Conservation (phyloP, 2,888 invertebrate genomes). For the Molorchus minor region DNA sequence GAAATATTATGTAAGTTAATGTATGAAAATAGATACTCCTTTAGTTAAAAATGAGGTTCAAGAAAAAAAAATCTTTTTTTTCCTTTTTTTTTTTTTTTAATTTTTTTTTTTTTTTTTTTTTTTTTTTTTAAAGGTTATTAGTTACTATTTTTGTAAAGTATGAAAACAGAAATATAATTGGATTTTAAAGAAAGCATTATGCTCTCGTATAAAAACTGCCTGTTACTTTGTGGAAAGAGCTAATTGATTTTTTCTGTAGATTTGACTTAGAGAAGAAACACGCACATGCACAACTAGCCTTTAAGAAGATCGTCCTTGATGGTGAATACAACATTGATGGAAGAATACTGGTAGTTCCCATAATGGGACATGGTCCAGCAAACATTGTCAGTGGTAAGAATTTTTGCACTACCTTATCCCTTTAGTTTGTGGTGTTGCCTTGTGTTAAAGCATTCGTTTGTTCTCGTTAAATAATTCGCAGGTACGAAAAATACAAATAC, state of each 20-base stretch:
- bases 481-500: background rate
- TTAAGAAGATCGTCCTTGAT: slow-evolving; percentile 13
- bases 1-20: slow-evolving; percentile 17
- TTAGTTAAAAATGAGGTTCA: background rate
- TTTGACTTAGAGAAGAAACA: slow-evolving; percentile 32
- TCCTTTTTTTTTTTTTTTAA: background rate
- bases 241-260: slow-evolving; percentile 42
- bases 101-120: slow-evolving; percentile 22
- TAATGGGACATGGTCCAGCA: slow-evolving; percentile 52
- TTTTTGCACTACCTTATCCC: too few species aligned
- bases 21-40: background rate
- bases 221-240: slow-evolving; percentile 41
- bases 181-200: background rate
- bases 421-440: too few species aligned
- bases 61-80: background rate
- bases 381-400: slow-evolving; percentile 48
- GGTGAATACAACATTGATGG: slow-evolving; percentile 52
- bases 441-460: background rate
- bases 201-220: slow-evolving; percentile 43
- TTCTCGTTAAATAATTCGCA: background rate
- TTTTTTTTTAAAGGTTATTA: slow-evolving; percentile 40
- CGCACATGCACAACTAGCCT: slow-evolving; percentile 14
- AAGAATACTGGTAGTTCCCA: slow-evolving; percentile 53
- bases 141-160: too few species aligned
- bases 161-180: background rate